phyloP scores from a whole-genome alignment of 2,888 invertebrate species.

The Xylota segnis region DNA sequence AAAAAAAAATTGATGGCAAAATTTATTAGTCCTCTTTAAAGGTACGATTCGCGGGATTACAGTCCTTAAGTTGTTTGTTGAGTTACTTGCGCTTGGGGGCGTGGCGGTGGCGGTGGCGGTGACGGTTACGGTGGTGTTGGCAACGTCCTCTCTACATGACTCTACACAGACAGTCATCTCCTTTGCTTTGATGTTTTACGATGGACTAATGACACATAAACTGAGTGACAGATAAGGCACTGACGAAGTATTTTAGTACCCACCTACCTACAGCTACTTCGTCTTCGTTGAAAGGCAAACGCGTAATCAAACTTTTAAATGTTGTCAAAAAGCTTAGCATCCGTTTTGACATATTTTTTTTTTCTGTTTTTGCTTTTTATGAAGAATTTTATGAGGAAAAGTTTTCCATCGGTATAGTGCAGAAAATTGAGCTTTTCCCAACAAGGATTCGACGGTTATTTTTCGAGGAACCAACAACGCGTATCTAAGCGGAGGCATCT shows the following conservation, averaged over 20 bases:
- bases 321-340: slow-evolving; percentile 52
- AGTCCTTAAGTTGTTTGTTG: slow-evolving; percentile 17
- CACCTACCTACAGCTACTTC: background rate
- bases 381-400: slow-evolving; percentile 61
- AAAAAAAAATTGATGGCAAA: slow-evolving; percentile 20
- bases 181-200: slow-evolving; percentile 65
- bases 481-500: background rate
- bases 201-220: slow-evolving; percentile 73
- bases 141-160: background rate
- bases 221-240: slow-evolving; percentile 71
- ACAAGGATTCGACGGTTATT: slow-evolving; percentile 47
- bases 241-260: slow-evolving; percentile 52
- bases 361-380: slow-evolving; percentile 17
- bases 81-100: slow-evolving; percentile 7
- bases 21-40: slow-evolving; percentile 19
- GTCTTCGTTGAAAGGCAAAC: slow-evolving; percentile 9
- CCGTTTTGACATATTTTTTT: slow-evolving; percentile 25
- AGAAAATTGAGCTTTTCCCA: slow-evolving; percentile 52
- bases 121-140: background rate
- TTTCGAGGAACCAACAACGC: background rate
- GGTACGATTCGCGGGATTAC: slow-evolving; percentile 32
- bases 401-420: slow-evolving; percentile 58
- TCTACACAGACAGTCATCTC: background rate
- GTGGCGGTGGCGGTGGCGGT: background rate
- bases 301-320: slow-evolving; percentile 62